A percentile compares a stretch with the other conserved stretches of the same genome.
Evolutionary conservation across 2,888 invertebrate species (phyloP).

Genomic region (Willowsia nigromaculata): DNA sequence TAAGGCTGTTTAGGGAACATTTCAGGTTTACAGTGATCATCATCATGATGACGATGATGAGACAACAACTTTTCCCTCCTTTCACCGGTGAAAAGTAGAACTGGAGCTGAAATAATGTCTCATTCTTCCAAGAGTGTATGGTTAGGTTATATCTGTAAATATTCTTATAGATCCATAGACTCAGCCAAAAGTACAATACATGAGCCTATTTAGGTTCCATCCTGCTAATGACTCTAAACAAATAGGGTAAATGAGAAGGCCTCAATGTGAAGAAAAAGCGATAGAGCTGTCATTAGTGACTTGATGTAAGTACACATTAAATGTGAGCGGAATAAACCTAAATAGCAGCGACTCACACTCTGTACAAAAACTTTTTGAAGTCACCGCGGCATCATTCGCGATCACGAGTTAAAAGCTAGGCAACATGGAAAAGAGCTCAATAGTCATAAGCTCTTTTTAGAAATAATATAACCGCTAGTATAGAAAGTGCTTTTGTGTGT

Average conservation of each 20-base stretch:
- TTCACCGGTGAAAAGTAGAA: neutral
- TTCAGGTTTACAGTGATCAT: neutral
- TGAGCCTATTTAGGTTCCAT: neutral
- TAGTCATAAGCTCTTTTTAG: neutral
- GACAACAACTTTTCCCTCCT: neutral
- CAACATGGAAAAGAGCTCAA: neutral
- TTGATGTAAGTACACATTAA: neutral
- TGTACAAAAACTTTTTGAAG: neutral
- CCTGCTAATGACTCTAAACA: conserved; percentile 21
- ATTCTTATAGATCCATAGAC: no score
- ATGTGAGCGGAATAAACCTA: neutral
- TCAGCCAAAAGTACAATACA: no score
- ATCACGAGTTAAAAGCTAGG: neutral
- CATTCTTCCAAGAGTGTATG: no score
- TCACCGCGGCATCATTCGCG: neutral
- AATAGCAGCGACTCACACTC: neutral
- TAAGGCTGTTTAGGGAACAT: neutral
- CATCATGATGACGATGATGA: conserved; percentile 27
- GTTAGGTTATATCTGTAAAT: no score
- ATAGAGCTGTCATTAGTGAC: conserved; percentile 6
- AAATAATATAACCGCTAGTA: neutral
- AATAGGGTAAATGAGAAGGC: neutral
- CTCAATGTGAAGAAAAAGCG: neutral
- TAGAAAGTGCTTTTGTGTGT: neutral
- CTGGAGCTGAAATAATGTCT: neutral